Percentiles rank a stretch among this genome's conserved stretches.
Evolutionary conservation across 2,113 vertebrate species (phyloP).

Genomic region (Meleagris gallopavo): DNA sequence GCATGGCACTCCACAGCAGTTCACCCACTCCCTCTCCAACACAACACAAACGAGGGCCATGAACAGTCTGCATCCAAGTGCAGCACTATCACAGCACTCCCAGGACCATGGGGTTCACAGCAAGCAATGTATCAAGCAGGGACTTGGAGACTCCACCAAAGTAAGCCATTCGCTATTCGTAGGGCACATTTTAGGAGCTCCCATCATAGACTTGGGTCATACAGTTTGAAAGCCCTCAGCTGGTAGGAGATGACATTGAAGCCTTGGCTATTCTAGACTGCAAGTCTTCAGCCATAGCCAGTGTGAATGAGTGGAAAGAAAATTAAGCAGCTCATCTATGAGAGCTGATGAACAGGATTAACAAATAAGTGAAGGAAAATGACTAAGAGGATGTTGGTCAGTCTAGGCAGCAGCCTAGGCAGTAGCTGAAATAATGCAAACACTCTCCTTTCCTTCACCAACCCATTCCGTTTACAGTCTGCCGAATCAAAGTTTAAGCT

Average conservation of each 20-base stretch:
- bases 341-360: background rate
- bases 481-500: background rate
- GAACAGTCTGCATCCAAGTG: fast-evolving
- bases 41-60: fast-evolving
- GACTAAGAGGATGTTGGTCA: background rate
- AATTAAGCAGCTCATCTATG: background rate
- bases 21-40: background rate
- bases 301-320: background rate
- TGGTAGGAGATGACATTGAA: background rate
- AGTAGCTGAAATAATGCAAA: background rate
- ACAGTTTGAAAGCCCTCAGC: background rate
- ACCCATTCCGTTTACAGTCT: background rate
- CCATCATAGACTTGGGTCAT: too few relatives aligned
- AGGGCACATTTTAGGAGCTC: background rate
- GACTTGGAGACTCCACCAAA: background rate
- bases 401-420: background rate
- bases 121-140: fast-evolving
- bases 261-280: background rate
- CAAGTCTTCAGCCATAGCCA: background rate
- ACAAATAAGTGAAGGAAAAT: background rate
- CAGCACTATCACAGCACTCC: background rate
- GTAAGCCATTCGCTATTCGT: fast-evolving
- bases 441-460: background rate
- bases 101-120: background rate
- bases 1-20: fast-evolving